Evolutionary conservation across 2,888 invertebrate species (phyloP), one percentile per base, ranked within the genome.

Genomic region (Syrista parreyssii): DNA sequence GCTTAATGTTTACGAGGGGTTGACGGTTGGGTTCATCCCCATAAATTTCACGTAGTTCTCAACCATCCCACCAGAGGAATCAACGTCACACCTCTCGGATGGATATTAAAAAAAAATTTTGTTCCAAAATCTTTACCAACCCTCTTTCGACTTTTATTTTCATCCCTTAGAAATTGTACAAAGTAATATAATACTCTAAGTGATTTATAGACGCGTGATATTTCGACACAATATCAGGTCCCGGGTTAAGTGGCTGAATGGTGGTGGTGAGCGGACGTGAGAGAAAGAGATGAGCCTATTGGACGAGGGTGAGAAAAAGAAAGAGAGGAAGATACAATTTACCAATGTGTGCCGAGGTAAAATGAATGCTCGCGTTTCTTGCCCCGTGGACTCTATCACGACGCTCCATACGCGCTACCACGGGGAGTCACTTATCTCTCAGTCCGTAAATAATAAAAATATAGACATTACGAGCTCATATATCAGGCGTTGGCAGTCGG

Each of bases 371-470:
- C 83, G 84, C 84, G 86, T 86, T 89, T 87, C 88, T 89, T 89
- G 88, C 86, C 81, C 83, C 78, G 80, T 83, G 82, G 85, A 87
- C 88, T 87, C 87, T 88, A 88, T 88, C 88, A 86, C 80, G 82
- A 82, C 80, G 77, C 80, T 85, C 85, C 85, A 84, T 86, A 81
- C 68, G 74, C 75, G 72, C 84, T 75, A 79, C 79, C 75, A 69
- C 76, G 55, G 79, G 78, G 80, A 86, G 86, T 88, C 88, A 88
- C 89, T 91, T 91, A 91, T 91, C 91, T 89, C 85, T 81, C 86
- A 79, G 86, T 87, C 89, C 90, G 91, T 91, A 91, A 91, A 91
- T 91, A 90, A 90, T 90, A 89, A 90, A 91, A 89, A 90, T 90
- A 90, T 89, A 90, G 89, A 89, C 89, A 90, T 89, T 89, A 89